These are phyloP conservation scores for Rhagoletis pomonella DNA, from an alignment of 1,140 invertebrate species.

Conservation along the genomic window DNA sequence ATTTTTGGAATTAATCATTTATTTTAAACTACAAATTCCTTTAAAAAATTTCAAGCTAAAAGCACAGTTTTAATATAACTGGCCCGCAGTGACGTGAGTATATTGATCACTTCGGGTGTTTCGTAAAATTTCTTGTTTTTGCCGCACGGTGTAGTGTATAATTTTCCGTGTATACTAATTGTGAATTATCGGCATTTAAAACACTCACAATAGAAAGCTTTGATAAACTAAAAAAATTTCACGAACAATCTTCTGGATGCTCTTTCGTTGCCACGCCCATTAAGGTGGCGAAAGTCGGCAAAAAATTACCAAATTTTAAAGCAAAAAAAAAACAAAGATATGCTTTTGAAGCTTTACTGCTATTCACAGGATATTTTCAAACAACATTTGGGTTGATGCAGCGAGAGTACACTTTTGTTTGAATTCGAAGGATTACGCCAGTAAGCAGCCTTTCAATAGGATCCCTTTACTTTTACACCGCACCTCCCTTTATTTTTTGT, in stretches of 20 bases:
- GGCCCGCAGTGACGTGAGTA: too few relatives aligned
- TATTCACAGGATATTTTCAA: slow-evolving; percentile 17
- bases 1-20: too few relatives aligned
- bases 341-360: background rate
- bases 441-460: background rate
- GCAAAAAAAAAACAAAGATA: background rate
- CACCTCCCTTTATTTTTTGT: background rate
- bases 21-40: too few relatives aligned
- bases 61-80: background rate
- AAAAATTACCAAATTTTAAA: background rate
- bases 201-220: background rate
- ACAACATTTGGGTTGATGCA: background rate
- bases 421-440: background rate
- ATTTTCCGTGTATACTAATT: background rate
- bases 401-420: background rate
- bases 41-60: background rate
- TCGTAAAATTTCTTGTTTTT: too few relatives aligned
- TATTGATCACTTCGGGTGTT: background rate
- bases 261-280: background rate
- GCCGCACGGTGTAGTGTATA: background rate
- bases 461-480: too few relatives aligned
- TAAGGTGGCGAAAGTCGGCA: background rate
- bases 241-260: background rate
- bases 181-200: background rate
- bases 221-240: background rate